Evolutionary conservation across 2,888 invertebrate genomes (phyloP), one percentile per base, ranked within the genome.

Genomic region (Psylliodes chrysocephalus): DNA sequence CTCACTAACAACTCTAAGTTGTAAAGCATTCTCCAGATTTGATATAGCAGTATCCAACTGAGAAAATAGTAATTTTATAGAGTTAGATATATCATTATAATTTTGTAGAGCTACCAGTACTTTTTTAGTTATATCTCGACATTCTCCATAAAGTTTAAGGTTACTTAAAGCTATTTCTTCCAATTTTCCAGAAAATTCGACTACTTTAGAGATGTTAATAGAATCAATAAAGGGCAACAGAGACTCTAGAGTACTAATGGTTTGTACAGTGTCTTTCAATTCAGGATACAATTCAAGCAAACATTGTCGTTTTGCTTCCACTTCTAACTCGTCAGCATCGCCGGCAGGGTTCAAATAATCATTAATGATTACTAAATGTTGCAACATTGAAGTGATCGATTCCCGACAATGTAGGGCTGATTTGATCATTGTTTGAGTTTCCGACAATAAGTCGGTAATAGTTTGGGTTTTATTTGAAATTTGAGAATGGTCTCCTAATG

Each of bases 401-500:
- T 86, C 85, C 40, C 85, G 81, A 54, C 85, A 85, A 63, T 84
- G 85, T 14, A 86, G 69, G 1, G 86, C 85, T 5, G 86, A 84
- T 2, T 82, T 80, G 22, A 85, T 83, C 73, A 86, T 79, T 1
- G 84, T 84, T 68, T 85, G 84, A 0, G 82, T 82, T 72, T 84
- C 82, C 12, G 83, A 35, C 7, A 86, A 77, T 60, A 80, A 79
- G 64, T 85, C 85, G 0, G 84, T 76, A 8, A 85, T 75, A n/a
- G 79, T 73, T 65, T 70, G 79, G 15, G 77, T 77, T 47, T 77
- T 70, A 12, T 72, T 72, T 38, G 75, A 70, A 10, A 80, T 73
- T 6, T 74, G 67, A 14, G 71, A 68, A 10, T 74, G 72, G 28
- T 72, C 72, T 52, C 78, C 76, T 17, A 22, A 15, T 2, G 80